Conservation (phyloP, 2,797 vertebrate genomes). For the Semotilus atromaculatus region DNA sequence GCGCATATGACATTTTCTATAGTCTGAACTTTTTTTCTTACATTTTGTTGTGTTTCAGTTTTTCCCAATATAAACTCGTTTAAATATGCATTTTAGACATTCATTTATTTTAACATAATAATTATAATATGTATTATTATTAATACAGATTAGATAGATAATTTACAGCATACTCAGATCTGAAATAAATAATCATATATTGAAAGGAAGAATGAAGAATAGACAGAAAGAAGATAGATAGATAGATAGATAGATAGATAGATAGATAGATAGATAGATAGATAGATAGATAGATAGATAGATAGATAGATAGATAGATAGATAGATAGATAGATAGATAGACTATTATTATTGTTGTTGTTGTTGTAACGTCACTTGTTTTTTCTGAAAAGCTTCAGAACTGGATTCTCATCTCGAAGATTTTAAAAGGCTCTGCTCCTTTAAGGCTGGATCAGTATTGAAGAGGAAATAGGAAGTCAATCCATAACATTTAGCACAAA, state of each 20-base stretch:
- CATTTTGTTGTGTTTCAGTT: neutral
- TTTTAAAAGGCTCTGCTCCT: slow-evolving; percentile 62
- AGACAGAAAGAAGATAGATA: no score
- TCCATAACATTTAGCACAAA: slow-evolving; percentile 60
- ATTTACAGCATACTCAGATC: no score
- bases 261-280: neutral
- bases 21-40: neutral
- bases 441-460: slow-evolving; percentile 68
- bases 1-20: neutral
- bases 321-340: neutral
- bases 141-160: no score
- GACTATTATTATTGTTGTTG: neutral
- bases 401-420: no score
- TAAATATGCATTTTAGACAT: neutral
- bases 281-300: neutral
- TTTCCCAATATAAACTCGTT: neutral
- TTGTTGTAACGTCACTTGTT: neutral
- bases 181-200: no score
- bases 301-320: neutral
- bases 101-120: neutral
- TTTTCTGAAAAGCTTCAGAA: neutral
- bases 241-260: neutral
- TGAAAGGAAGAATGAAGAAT: no score
- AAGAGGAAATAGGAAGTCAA: slow-evolving; percentile 77
- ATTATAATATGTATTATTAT: no score